A percentile compares a stretch with the other conserved stretches of the same genome.
Conservation (phyloP, 2,888 invertebrate genomes). For the Dryococelus australis region DNA sequence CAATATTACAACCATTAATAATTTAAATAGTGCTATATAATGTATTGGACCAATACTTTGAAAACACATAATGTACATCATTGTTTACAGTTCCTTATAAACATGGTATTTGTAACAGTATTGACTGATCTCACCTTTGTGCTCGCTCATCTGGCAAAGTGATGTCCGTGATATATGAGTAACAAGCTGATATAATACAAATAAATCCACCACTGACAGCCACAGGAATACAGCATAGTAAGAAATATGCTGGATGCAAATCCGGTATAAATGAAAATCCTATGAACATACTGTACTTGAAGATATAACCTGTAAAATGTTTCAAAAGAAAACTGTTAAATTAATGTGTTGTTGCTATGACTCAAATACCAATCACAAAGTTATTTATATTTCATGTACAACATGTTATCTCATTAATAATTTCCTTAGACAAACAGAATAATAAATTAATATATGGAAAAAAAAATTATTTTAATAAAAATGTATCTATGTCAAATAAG, state of each 20-base stretch:
- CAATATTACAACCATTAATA: too few species aligned
- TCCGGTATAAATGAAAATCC: background rate
- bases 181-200: conserved; percentile 12
- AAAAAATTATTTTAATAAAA: too few species aligned
- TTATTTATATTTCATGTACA: too few species aligned
- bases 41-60: background rate
- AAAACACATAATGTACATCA: background rate
- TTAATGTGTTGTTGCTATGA: too few species aligned
- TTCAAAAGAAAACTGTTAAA: background rate
- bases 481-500: too few species aligned
- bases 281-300: background rate
- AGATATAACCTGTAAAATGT: background rate
- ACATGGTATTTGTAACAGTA: background rate
- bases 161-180: conserved; percentile 12
- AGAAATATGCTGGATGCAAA: background rate
- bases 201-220: conserved; percentile 17
- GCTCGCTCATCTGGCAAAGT: conserved; percentile 7
- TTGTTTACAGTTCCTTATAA: background rate
- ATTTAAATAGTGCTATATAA: too few species aligned
- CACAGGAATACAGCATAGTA: conserved; percentile 12
- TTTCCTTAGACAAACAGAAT: too few species aligned
- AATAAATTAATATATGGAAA: too few species aligned
- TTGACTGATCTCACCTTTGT: background rate
- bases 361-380: too few species aligned
- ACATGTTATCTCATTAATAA: too few species aligned